phyloP scores from a whole-genome alignment of 2,888 invertebrate genomes.

The Sarcophaga caerulescens region DNA sequence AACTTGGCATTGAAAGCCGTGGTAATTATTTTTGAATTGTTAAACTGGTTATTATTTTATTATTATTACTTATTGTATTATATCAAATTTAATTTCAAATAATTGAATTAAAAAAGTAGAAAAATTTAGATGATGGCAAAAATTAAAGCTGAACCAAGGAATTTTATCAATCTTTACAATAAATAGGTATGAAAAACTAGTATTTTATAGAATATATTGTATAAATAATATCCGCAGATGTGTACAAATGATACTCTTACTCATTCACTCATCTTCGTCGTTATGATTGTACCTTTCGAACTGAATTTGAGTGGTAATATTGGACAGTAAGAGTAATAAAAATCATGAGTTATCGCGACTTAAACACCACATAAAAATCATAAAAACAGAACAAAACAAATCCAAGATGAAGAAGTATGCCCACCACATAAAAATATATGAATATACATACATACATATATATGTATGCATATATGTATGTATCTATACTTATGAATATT shows the following conservation, averaged over 20 bases:
- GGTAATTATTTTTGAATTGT: too few relatives aligned
- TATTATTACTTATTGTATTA: too few relatives aligned
- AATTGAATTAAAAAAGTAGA: too few relatives aligned
- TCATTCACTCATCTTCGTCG: background rate
- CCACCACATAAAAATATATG: slow-evolving; percentile 15
- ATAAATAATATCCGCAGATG: slow-evolving; percentile 73
- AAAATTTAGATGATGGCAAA: too few relatives aligned
- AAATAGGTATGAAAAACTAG: too few relatives aligned
- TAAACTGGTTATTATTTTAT: too few relatives aligned
- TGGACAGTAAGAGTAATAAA: slow-evolving; percentile 11
- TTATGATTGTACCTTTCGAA: background rate
- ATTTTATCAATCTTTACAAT: too few relatives aligned
- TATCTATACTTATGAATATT: background rate
- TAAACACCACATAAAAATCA: slow-evolving; percentile 52
- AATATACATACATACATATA: background rate
- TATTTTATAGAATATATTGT: slow-evolving; percentile 71
- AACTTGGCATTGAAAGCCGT: too few relatives aligned
- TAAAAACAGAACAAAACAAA: slow-evolving; percentile 1
- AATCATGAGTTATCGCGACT: slow-evolving; percentile 59
- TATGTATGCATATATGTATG: background rate
- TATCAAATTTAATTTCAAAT: too few relatives aligned
- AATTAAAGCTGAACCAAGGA: too few relatives aligned
- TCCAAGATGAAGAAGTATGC: slow-evolving; percentile 27
- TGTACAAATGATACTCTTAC: slow-evolving; percentile 47
- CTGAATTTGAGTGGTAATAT: slow-evolving; percentile 24